Base-by-base conservation (phyloP, 2,888 invertebrate genomes). In the Galeruca laticollis region DNA sequence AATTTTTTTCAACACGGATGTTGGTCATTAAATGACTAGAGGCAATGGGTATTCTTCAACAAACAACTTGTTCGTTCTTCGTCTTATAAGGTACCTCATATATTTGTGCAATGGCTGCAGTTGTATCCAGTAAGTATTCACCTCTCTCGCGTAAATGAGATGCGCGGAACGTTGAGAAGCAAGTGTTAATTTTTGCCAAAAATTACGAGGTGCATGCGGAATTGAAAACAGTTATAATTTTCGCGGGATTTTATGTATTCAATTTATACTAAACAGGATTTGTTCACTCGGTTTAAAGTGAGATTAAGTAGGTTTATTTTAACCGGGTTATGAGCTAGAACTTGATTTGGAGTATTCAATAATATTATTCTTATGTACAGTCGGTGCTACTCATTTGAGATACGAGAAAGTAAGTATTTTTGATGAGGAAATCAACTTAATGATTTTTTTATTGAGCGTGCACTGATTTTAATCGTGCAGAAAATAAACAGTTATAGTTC, bases 11-110 rank as follows among this genome's bases (percentile, higher is more conserved):
- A 31, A 3, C 26, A 31, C 56, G 73, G 75, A 76, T 74, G 76
- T 75, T 77, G 77, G 73, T 72, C 74, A 73, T 66, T 67, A 49
- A 51, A 72, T 76, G 75, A 68, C 76, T 75, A 59, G 75, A 64
- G 77, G 76, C 75, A 66, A 69, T 70, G 64, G 54, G 56, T 56
- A 72, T 71, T 60, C 73, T 67, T 62, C 70, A 68, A 62, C 69
- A 71, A 52, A 40, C 67, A 73, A 73, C 70, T 70, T 68, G 61
- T 65, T 68, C 60, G 52, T 63, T 69, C 69, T 51, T 66, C 61
- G 15, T 63, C 70, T 73, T 69, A 71, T 71, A 76, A 72, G 66
- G 73, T 72, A 73, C 73, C 69, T 74, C 71, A 68, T 70, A 70
- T 66, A 69, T 62, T 51, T 54, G n/a, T 63, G 37, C 37, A 62